phyloP scores from a whole-genome alignment of 2,797 vertebrate species.

The Rhinophrynus dorsalis region DNA sequence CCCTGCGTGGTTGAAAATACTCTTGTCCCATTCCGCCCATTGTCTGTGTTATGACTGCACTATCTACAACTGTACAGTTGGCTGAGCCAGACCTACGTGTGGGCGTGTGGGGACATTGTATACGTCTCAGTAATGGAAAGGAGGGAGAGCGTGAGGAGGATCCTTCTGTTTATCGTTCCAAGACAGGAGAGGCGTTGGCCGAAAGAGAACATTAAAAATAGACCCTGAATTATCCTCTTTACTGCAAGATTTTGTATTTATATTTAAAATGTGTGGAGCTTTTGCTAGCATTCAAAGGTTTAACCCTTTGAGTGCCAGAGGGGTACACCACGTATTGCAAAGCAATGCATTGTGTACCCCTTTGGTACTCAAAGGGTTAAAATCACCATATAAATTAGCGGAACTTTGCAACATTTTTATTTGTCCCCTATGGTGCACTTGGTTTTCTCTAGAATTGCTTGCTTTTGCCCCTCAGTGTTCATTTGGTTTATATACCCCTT shows the following conservation, averaged over 20 bases:
- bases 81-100: not conserved
- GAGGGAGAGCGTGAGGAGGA: not conserved
- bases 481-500: too few relatives aligned
- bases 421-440: too few relatives aligned
- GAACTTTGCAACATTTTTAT: too few relatives aligned
- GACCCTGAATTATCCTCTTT: not conserved
- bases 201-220: constrained; percentile 17
- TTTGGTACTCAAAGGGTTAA: too few relatives aligned
- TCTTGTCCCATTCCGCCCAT: constrained; percentile 14
- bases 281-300: too few relatives aligned
- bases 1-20: constrained; percentile 1
- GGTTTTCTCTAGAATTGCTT: too few relatives aligned
- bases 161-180: constrained; percentile 29
- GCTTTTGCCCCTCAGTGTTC: too few relatives aligned
- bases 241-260: not conserved
- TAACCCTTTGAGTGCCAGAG: too few relatives aligned
- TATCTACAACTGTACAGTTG: not conserved
- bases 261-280: too few relatives aligned
- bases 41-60: constrained; percentile 24
- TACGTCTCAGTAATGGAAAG: constrained; percentile 7
- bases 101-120: not conserved
- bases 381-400: too few relatives aligned
- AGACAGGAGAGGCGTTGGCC: not conserved
- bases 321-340: too few relatives aligned
- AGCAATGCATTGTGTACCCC: too few relatives aligned